Evolutionary conservation across 2,113 vertebrate genomes (phyloP), one percentile per base, ranked within the genome.

Genomic region (Barnardius zonarius): DNA sequence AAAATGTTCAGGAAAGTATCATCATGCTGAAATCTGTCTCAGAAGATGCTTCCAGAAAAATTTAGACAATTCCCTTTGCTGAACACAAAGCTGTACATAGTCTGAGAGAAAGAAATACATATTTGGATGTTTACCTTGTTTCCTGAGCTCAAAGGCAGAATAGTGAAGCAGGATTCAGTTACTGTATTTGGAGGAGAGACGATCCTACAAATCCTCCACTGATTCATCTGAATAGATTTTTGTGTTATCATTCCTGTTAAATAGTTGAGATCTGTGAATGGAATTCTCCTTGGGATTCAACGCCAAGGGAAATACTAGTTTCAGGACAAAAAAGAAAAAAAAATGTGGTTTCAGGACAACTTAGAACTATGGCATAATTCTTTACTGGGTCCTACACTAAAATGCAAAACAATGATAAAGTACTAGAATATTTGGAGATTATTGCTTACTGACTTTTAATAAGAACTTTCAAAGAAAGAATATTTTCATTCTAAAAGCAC

Each of bases 401-500:
- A 91, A 31, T 76, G 35, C 23, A 90, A 85, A 93, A 30, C 49
- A 76, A 28, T 15, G 3, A 57, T 70, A 12, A 88, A 88, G 25
- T 79, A 41, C 23, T 44, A 66, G n/a, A 55, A 35, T 84, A 79
- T 73, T 59, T 7, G 54, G 84, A 93, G 37, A 59, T 57, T 77
- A 95, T 95, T 73, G 23, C 52, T 96, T 90, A 85, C 72, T 85
- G 41, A 55, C 44, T 94, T 95, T 82, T 84, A 67, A 31, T 72
- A 83, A 94, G 96, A 96, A 61, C 79, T 97, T 95, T 87, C 79
- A 94, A 88, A 43, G 81, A 95, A 97, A 93, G 52, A 92, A 75
- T 92, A 94, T 93, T 97, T 97, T 97, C 49, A 94, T 96, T 97
- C 93, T 78, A 89, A 96, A 95, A 92, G 62, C 63, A 90, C 95